phyloP scores from a whole-genome alignment of 2,888 invertebrate species.

The Mimas tiliae region DNA sequence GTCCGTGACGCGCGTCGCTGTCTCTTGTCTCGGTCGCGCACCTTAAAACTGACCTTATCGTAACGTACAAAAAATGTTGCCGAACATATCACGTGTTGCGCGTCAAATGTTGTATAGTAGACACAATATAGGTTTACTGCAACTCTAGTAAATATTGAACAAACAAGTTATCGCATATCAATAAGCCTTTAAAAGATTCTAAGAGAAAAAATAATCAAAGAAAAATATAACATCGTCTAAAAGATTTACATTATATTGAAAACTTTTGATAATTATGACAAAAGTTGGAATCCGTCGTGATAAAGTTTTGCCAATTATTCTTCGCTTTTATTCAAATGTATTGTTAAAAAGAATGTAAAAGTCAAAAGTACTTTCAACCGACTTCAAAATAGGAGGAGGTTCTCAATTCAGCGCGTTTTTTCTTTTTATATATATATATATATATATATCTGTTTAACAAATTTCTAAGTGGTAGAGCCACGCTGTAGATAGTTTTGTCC shows the following conservation, averaged over 20 bases:
- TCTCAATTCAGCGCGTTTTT: no score
- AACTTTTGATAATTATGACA: slow-evolving; percentile 24
- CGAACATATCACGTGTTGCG: background rate
- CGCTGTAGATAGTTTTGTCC: background rate
- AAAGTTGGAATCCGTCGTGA: slow-evolving; percentile 12
- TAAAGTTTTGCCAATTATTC: slow-evolving; percentile 21
- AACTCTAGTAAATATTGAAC: no score
- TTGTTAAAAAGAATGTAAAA: slow-evolving; percentile 1
- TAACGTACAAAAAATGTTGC: no score
- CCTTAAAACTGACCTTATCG: no score
- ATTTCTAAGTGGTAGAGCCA: slow-evolving; percentile 8
- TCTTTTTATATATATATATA: no score
- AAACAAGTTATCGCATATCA: background rate
- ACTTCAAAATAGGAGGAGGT: no score
- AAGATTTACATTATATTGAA: slow-evolving; percentile 9
- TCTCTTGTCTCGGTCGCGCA: no score
- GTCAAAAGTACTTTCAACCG: no score
- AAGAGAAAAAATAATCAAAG: slow-evolving; percentile 14
- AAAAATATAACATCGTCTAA: background rate
- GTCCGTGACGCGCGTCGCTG: no score
- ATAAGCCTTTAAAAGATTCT: background rate
- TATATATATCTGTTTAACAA: background rate
- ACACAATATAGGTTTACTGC: no score
- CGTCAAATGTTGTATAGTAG: no score
- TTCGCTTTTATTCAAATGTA: slow-evolving; percentile 15